Percentiles rank a stretch among this genome's conserved stretches.
These are phyloP conservation scores for Paralichthys olivaceus DNA, from an alignment of 2,113 vertebrate genomes.

Conservation along the genomic window DNA sequence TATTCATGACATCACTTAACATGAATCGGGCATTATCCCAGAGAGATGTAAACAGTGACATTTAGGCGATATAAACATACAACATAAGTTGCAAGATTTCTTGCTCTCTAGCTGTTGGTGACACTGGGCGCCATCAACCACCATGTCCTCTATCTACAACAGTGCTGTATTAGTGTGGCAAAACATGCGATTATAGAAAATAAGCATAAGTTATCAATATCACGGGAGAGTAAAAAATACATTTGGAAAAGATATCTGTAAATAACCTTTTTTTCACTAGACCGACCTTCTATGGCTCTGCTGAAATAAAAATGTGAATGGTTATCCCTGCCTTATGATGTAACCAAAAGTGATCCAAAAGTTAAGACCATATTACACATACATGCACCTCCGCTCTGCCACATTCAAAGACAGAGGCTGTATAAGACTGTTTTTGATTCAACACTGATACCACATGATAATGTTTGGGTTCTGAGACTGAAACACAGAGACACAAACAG, in stretches of 20 bases:
- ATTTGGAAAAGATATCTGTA: slow-evolving; percentile 80
- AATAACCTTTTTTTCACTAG: slow-evolving; percentile 80
- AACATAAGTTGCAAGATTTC: slow-evolving; percentile 75
- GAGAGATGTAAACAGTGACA: slow-evolving; percentile 80
- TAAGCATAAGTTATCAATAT: slow-evolving; percentile 80
- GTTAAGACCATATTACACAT: slow-evolving; percentile 78
- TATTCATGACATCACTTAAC: slow-evolving; percentile 73
- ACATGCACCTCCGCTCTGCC: slow-evolving; percentile 82
- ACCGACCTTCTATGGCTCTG: slow-evolving; percentile 78
- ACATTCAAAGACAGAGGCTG: slow-evolving; percentile 80
- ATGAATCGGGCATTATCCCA: slow-evolving; percentile 74
- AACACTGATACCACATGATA: slow-evolving; percentile 80
- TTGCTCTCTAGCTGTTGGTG: slow-evolving; percentile 62
- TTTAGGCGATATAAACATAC: slow-evolving; percentile 75
- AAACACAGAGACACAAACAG: slow-evolving; percentile 71
- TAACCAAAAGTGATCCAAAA: slow-evolving; percentile 76
- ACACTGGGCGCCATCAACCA: slow-evolving; percentile 64
- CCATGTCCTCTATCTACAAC: slow-evolving; percentile 77
- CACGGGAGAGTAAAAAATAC: slow-evolving; percentile 78
- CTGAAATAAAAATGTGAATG: slow-evolving; percentile 76
- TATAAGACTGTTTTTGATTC: slow-evolving; percentile 74
- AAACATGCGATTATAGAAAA: slow-evolving; percentile 82
- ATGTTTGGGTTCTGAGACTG: slow-evolving; percentile 72
- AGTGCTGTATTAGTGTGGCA: slow-evolving; percentile 81
- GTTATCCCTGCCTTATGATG: slow-evolving; percentile 77